Evolutionary conservation across 2,797 vertebrate species (phyloP), one percentile per base, ranked within the genome.

Genomic region (Vespertilio murinus): DNA sequence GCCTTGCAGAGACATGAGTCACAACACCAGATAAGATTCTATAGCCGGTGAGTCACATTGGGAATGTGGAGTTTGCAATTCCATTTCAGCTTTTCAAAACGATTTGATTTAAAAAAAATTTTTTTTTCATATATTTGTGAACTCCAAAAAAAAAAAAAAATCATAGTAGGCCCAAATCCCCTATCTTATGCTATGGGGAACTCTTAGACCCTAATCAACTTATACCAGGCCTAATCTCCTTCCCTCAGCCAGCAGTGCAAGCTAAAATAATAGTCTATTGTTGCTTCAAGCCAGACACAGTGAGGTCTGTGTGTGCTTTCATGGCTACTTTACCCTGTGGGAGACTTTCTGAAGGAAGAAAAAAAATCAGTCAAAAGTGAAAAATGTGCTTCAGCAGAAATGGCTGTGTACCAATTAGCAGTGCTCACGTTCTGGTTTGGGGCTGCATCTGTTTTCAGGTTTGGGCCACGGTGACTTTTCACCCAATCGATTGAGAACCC

Each of bases 221-320:
- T 97, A 86, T 79, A 74, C 93, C 86, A 95, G 95, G 96, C 86
- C 88, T 92, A 90, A 54, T 96, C 96, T 94, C 47, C 96, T 97
- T 96, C 90, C 93, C 84, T 96, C 91, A 94, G 94, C 75, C 13
- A 95, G 90, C 77, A 90, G 86, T 94, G 97, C 91, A 97, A 97
- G 16, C 95, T 96, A 92, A 93, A 96, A 97, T 97, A 96, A 96
- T 96, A 91, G 92, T 88, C 93, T 94, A 90, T 98, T 98, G 97
- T 97, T 96, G 96, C 93, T 92, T 94, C 82, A 88, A 96, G 95
- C 56, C 82, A 97, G 97, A 98, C 97, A 98, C 98, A 98, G 96
- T 98, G 96, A 1, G 9, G 95, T 96, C 97, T 97, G 97, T 96
- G 97, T 96, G 86, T 87, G 86, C 86, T 96, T 92, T 45, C n/a